phyloP scores from a whole-genome alignment of 1,140 invertebrate genomes.

The Lanistes nyassanus region DNA sequence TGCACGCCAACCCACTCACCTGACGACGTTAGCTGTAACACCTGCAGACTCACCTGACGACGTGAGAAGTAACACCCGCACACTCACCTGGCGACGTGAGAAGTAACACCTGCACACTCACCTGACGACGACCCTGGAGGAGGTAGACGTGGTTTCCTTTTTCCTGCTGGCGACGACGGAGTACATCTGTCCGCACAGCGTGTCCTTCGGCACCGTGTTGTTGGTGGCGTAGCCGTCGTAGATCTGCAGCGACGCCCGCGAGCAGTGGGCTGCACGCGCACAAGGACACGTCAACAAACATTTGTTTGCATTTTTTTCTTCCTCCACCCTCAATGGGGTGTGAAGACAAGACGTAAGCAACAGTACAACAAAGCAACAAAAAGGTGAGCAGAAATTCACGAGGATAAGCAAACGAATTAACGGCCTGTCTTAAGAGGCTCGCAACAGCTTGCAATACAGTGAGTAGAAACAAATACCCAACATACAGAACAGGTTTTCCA shows the following conservation, averaged over 20 bases:
- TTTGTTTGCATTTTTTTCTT: neutral
- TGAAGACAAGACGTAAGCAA: too few species aligned
- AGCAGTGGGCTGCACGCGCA: conserved; percentile 10
- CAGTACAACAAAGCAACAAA: too few species aligned
- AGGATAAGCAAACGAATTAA: neutral
- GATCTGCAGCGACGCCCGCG: conserved; percentile 2
- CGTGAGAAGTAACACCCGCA: neutral
- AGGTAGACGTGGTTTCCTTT: conserved; percentile 5
- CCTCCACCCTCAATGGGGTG: neutral
- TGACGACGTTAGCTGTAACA: neutral
- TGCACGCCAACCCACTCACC: neutral
- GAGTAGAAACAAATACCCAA: too few species aligned
- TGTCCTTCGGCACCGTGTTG: conserved; percentile 8
- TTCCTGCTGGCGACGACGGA: neutral
- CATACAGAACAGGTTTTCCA: neutral
- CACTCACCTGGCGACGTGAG: neutral
- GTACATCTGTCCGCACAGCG: conserved; percentile 17
- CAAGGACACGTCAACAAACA: neutral
- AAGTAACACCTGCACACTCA: neutral
- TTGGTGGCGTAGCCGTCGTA: conserved; percentile 15
- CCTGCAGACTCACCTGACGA: neutral
- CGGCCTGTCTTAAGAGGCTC: too few species aligned
- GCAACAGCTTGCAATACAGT: too few species aligned
- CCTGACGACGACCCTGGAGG: conserved; percentile 20
- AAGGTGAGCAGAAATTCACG: too few species aligned